Conservation (phyloP, 2,113 vertebrate genomes). For the Lipophrys pholis region DNA sequence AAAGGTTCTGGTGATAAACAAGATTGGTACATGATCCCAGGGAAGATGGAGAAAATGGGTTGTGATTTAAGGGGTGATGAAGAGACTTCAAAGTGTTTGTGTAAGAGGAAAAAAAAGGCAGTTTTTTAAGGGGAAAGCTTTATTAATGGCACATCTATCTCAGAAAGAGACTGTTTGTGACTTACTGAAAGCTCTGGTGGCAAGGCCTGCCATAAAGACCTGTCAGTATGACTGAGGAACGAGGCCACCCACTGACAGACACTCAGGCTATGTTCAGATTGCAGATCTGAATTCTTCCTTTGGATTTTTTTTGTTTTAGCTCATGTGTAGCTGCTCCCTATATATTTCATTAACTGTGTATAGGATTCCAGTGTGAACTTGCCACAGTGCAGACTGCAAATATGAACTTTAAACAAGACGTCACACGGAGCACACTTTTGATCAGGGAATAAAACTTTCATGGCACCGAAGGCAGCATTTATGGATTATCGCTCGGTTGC, state of each 20-base stretch:
- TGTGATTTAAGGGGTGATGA: constrained; percentile 51
- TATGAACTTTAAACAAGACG: no score
- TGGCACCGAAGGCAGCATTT: no score
- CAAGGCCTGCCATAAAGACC: constrained; percentile 50
- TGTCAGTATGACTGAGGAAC: constrained; percentile 63
- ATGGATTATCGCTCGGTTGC: no score
- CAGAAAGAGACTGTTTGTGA: constrained; percentile 20
- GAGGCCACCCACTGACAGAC: constrained; percentile 15
- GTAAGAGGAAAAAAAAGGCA: constrained; percentile 50
- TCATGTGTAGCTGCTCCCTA: no score
- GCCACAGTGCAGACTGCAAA: no score
- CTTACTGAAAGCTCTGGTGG: constrained; percentile 33
- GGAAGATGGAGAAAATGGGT: constrained; percentile 30
- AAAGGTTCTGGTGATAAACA: constrained; percentile 46
- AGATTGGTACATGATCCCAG: constrained; percentile 14
- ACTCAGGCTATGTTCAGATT: not conserved
- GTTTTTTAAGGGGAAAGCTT: constrained; percentile 42
- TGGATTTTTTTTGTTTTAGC: no score
- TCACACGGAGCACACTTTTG: no score
- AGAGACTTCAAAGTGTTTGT: constrained; percentile 43
- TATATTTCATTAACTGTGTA: no score
- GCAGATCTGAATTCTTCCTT: no score
- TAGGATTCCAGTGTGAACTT: no score
- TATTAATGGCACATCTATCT: constrained; percentile 61
- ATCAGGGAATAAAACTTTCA: no score